Conservation (phyloP, 2,888 invertebrate genomes). For the Anthrax anthrax region DNA sequence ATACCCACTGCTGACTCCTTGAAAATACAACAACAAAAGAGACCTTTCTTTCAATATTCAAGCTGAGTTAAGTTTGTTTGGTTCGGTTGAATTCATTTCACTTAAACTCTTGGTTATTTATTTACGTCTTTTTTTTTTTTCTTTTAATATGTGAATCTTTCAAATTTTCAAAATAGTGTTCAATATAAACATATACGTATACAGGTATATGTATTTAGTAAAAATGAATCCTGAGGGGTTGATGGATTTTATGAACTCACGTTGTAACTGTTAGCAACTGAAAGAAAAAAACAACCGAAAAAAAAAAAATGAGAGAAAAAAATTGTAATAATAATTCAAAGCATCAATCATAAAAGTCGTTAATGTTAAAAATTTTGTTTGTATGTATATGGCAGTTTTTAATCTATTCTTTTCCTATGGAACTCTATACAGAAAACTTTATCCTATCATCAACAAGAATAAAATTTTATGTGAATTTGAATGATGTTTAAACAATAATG, state of each 20-base stretch:
- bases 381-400: background rate
- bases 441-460: too few species aligned
- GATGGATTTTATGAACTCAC: slow-evolving; percentile 1
- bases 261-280: slow-evolving; percentile 5
- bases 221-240: background rate
- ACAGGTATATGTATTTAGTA: background rate
- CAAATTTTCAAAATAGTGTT: too few species aligned
- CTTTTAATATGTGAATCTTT: too few species aligned
- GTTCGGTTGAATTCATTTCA: background rate
- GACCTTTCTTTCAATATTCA: background rate
- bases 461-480: background rate
- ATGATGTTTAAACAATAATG: background rate
- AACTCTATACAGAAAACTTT: too few species aligned
- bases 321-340: slow-evolving; percentile 2
- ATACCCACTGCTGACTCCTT: background rate
- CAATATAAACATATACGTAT: too few species aligned
- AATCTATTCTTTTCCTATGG: background rate
- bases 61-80: background rate
- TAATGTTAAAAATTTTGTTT: slow-evolving; percentile 4
- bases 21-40: background rate
- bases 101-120: too few species aligned
- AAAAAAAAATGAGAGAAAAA: background rate
- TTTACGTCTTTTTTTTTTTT: too few species aligned
- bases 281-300: background rate
- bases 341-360: slow-evolving; percentile 3